Conservation (phyloP, 2,113 vertebrate genomes). For the Theristicus caerulescens region DNA sequence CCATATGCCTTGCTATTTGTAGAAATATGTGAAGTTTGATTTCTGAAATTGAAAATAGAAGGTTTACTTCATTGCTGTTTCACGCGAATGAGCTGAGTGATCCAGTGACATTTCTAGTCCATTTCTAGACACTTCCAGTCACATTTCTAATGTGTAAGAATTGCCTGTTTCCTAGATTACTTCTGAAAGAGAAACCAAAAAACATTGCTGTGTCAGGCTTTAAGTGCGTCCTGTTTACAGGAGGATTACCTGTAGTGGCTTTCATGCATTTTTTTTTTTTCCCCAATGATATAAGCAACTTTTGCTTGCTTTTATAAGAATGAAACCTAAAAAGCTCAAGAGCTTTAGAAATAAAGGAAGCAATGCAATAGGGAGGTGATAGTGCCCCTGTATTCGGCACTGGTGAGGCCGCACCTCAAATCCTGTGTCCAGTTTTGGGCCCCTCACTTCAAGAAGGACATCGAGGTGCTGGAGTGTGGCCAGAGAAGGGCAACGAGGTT, state of each 20-base stretch:
- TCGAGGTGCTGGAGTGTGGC: too few relatives aligned
- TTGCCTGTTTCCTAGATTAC: not conserved
- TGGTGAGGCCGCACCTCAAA: too few relatives aligned
- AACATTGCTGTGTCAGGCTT: not conserved
- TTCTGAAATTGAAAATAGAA: not conserved
- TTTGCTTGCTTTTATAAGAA: not conserved
- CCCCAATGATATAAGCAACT: not conserved
- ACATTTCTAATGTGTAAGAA: not conserved
- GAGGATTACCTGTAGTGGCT: not conserved
- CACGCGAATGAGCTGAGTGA: not conserved
- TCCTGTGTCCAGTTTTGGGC: too few relatives aligned
- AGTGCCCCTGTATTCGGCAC: too few relatives aligned
- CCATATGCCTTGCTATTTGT: not conserved
- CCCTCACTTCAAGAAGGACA: too few relatives aligned
- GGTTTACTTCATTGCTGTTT: not conserved
- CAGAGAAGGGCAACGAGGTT: too few relatives aligned
- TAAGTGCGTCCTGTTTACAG: slow-evolving; percentile 1
- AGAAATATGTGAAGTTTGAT: not conserved
- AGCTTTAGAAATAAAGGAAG: not conserved
- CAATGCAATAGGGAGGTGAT: too few relatives aligned
- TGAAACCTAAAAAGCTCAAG: not conserved
- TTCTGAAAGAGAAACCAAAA: not conserved
- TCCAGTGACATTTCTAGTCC: not conserved
- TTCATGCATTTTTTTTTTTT: not conserved
- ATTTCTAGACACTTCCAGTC: not conserved